Evolutionary conservation across 2,113 vertebrate genomes (phyloP), one percentile per base, ranked within the genome.

Genomic region (Oreotragus oreotragus): DNA sequence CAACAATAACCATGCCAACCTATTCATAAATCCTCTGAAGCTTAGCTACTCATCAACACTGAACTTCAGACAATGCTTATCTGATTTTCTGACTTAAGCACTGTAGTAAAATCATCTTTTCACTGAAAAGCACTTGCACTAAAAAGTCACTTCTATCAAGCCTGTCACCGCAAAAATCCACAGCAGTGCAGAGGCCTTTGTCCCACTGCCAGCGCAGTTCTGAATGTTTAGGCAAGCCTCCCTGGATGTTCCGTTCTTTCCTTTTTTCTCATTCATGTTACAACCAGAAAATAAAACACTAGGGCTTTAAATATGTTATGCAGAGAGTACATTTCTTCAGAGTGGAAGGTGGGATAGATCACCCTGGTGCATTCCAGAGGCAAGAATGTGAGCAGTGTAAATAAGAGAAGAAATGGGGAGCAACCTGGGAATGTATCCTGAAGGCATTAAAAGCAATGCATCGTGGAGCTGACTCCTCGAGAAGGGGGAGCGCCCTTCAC

Each of bases 261-360:
- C 33, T 81, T 94, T 98, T 98, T 98, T 98, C 97, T 98, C 98
- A 98, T 98, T 98, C 97, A 97, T 90, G 93, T 39, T 84, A 97
- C 85, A 93, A 97, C 83, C 81, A 97, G 98, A 98, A 99, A 98
- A 98, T 98, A 98, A 98, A 98, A 81, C 80, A 64, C 51, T 92
- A 57, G 60, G 45, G 87, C 96, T 90, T 95, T 79, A 94, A 62
- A 91, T 83, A 90, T 45, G 16, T 86, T 43, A 27, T 7, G 25
- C 49, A 79, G 0, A 73, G 13, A 90, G 64, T 4, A 45, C 28
- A 39, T 43, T 73, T 88, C 73, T 76, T 70, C 89, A 91, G 21
- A 55, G 66, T 53, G 12, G 92, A 98, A 90, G 14, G 86, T 53
- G 92, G 49, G 94, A 94, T 70, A 77, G 6, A 91, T 86, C 47